phyloP scores from a whole-genome alignment of 2,888 invertebrate genomes.

The Eilema depressum region DNA sequence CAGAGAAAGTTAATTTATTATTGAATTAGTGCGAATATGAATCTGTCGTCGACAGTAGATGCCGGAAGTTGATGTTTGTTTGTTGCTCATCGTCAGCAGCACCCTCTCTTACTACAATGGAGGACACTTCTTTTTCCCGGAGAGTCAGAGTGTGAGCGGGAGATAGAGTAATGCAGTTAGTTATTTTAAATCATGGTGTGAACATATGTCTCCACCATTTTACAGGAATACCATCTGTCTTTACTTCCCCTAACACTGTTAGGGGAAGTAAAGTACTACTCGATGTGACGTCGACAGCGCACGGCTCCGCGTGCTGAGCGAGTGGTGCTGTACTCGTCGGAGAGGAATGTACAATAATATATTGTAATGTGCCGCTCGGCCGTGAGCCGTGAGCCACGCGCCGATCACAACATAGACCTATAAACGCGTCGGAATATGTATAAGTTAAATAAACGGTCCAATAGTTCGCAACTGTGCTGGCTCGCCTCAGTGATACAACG shows the following conservation, averaged over 20 bases:
- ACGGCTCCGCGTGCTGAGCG: background rate
- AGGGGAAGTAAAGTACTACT: no score
- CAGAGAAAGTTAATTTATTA: no score
- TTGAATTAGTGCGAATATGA: no score
- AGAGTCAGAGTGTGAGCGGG: no score
- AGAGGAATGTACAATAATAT: constrained; percentile 2
- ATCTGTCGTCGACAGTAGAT: no score
- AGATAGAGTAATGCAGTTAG: background rate
- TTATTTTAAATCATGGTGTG: background rate
- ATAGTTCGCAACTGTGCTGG: constrained; percentile 10
- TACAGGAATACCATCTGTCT: background rate
- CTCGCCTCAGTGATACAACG: constrained; percentile 11
- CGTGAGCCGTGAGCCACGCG: background rate
- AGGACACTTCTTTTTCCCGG: no score
- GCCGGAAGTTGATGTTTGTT: no score
- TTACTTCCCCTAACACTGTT: background rate
- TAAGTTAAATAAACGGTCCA: constrained; percentile 13
- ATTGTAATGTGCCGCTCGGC: constrained; percentile 10
- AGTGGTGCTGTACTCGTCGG: constrained; percentile 2
- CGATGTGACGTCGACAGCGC: background rate
- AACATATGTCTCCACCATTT: background rate
- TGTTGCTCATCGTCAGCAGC: no score
- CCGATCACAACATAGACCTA: constrained; percentile 2
- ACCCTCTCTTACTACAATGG: no score
- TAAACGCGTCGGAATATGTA: constrained; percentile 19